Evolutionary conservation across 1,140 invertebrate species (phyloP), one percentile per base, ranked within the genome.

Genomic region (Microplitis demolitor): DNA sequence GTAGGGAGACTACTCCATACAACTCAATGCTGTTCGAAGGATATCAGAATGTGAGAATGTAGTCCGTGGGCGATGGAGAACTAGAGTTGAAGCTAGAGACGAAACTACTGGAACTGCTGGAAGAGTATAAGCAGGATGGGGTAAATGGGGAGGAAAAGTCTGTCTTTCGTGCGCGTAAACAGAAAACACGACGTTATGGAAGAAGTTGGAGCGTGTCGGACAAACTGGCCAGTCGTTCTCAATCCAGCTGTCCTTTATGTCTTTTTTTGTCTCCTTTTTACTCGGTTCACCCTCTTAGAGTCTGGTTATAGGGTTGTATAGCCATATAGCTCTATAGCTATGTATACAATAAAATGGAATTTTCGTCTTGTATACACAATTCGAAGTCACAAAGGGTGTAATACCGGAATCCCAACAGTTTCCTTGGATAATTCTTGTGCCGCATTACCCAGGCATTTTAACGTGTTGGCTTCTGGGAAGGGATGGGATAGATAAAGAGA

Each of bases 131-230:
- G 24, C 24, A 24, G 24, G 24, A 24, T 24, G 24, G 24, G 24
- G 24, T 24, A 24, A 24, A 45, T 45, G 39, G 39, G 6, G 6
- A 11, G 39, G 8, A 45, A 9, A 45, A 45, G 11, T 63, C 69
- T 62, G 35, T 50, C 60, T 37, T 68, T 69, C 54, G 14, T 56
- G 62, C 71, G 73, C 73, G 73, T 75, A 79, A 79, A 76, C 76
- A 76, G 76, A 79, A 79, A 77, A 79, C 71, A 79, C 72, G 69
- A 71, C 64, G 74, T 77, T 77, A 75, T 75, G 73, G 69, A 72
- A 67, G 73, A 78, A 80, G 77, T 78, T 76, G 71, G 73, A 77
- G 69, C 75, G 61, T 72, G 72, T 73, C 73, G 73, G 70, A 78
- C 78, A 79, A 79, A 78, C 75, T 77, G 72, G 62, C 70, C 73